A percentile compares a stretch with the other conserved stretches of the same genome.
Evolutionary conservation across 2,888 invertebrate species (phyloP).

Genomic region (Allacma fusca): DNA sequence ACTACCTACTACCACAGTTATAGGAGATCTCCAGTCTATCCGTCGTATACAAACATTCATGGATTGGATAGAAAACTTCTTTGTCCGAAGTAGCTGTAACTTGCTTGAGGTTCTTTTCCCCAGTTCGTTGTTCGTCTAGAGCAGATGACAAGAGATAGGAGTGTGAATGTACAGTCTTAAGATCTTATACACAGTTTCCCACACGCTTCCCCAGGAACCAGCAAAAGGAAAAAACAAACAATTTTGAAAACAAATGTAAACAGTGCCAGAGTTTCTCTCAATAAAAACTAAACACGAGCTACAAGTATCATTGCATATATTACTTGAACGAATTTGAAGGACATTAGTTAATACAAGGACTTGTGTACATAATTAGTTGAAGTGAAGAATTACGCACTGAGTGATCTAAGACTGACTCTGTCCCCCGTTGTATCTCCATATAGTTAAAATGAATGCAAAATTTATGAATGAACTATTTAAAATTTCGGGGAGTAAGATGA

Average conservation of each 20-base stretch:
- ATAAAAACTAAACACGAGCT: background rate
- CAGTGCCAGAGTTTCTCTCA: background rate
- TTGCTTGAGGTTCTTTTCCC: conserved; percentile 6
- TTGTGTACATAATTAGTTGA: too few relatives aligned
- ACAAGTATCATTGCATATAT: background rate
- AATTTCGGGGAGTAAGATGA: too few relatives aligned
- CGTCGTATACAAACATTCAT: background rate
- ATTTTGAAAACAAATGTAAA: conserved; percentile 5
- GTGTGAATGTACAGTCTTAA: background rate
- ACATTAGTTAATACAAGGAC: too few relatives aligned
- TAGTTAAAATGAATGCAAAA: too few relatives aligned
- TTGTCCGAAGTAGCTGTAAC: background rate
- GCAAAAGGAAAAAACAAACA: background rate
- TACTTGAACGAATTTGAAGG: too few relatives aligned
- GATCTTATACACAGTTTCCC: background rate
- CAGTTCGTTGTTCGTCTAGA: background rate
- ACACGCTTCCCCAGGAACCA: background rate
- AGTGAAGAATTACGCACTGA: too few relatives aligned
- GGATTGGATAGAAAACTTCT: background rate
- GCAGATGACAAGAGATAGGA: background rate
- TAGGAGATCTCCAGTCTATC: too few relatives aligned
- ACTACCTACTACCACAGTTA: background rate
- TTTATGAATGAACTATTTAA: too few relatives aligned
- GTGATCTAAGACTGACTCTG: too few relatives aligned
- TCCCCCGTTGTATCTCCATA: too few relatives aligned